Percentiles rank a stretch among this genome's conserved stretches.
These are phyloP conservation scores for Drosophila demipolita DNA, from an alignment of 2,888 invertebrate species.

Conservation along the genomic window DNA sequence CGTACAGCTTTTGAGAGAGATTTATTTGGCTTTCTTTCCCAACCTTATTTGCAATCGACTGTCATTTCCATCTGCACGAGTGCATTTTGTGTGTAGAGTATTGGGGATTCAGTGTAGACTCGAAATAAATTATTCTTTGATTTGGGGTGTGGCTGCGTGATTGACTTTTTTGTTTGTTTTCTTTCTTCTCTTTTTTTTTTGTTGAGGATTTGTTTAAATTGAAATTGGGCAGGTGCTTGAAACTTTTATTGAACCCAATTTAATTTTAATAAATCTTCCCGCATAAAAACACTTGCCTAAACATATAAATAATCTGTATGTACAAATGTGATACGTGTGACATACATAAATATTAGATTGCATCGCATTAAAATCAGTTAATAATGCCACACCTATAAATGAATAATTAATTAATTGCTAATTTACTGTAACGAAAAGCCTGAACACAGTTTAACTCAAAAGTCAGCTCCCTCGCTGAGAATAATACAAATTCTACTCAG, in stretches of 20 bases:
- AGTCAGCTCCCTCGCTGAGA: not conserved
- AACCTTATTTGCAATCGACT: not conserved
- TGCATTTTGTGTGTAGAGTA: constrained; percentile 3
- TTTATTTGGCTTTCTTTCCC: not conserved
- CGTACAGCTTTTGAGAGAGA: not conserved
- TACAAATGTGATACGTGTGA: not conserved
- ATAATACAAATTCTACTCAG: not conserved
- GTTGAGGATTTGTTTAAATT: constrained; percentile 27
- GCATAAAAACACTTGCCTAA: not conserved
- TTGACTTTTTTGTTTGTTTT: not conserved
- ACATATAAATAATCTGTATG: constrained; percentile 6
- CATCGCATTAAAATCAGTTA: constrained; percentile 6
- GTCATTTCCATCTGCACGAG: not conserved
- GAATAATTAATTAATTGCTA: not conserved
- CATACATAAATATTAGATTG: constrained; percentile 10
- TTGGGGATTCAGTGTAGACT: not conserved
- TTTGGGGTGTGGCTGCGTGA: constrained; percentile 15
- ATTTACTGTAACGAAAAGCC: not conserved
- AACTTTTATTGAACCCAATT: constrained; percentile 63
- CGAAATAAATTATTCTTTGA: not conserved
- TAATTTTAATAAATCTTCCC: constrained; percentile 35
- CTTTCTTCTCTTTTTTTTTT: not conserved
- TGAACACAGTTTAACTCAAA: not conserved
- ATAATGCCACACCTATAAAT: not conserved
- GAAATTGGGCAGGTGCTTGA: constrained; percentile 33